phyloP scores from a whole-genome alignment of 2,888 invertebrate genomes.

The Ophonus ardosiacus region DNA sequence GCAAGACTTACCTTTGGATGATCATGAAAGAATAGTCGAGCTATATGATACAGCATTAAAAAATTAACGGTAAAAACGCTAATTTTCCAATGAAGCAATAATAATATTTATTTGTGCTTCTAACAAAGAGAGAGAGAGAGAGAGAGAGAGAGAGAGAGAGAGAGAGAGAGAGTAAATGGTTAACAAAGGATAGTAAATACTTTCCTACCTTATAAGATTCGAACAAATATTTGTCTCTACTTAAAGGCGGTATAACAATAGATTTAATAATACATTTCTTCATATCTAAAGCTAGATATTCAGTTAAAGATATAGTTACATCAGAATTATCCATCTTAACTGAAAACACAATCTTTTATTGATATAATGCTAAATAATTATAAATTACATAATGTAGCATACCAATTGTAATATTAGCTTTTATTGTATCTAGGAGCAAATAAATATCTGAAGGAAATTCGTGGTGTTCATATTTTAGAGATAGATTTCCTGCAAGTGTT shows the following conservation, averaged over 20 bases:
- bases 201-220: conserved; percentile 59
- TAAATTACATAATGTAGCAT: neutral
- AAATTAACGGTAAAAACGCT: too few species aligned
- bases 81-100: too few species aligned
- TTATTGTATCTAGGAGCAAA: conserved; percentile 80
- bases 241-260: conserved; percentile 31
- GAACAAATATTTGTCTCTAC: conserved; percentile 52
- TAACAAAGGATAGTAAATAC: too few species aligned
- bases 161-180: too few species aligned
- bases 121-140: too few species aligned
- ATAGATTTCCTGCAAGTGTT: conserved; percentile 85
- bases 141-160: too few species aligned
- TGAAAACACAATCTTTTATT: conserved; percentile 17
- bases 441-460: conserved; percentile 88
- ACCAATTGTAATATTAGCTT: conserved; percentile 76
- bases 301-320: conserved; percentile 21
- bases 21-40: too few species aligned
- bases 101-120: too few species aligned
- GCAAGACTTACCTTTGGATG: too few species aligned
- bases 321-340: conserved; percentile 55
- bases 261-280: conserved; percentile 57
- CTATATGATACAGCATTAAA: too few species aligned
- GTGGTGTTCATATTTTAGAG: conserved; percentile 82
- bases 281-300: conserved; percentile 58
- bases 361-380: neutral